phyloP scores from a whole-genome alignment of 2,888 invertebrate species.

The Mechanitis messenoides region DNA sequence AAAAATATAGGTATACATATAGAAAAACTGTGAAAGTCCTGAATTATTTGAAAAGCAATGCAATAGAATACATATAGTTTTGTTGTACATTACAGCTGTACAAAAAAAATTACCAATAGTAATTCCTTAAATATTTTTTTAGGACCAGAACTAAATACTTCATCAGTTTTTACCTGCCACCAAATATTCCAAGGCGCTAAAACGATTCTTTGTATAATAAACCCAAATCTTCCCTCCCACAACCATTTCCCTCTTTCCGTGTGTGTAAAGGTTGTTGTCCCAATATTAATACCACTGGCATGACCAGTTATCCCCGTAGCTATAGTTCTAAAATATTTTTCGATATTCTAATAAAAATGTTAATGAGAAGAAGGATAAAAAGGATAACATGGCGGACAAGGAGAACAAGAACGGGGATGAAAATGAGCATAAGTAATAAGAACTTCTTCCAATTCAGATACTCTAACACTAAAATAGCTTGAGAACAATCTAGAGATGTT shows the following conservation, averaged over 20 bases:
- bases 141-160: neutral
- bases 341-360: constrained; percentile 5
- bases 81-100: too few species aligned
- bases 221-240: constrained; percentile 47
- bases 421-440: too few species aligned
- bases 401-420: too few species aligned
- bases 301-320: constrained; percentile 25
- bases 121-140: neutral
- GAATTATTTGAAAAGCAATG: neutral
- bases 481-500: too few species aligned
- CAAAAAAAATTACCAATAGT: too few species aligned
- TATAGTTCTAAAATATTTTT: constrained; percentile 33
- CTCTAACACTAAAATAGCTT: too few species aligned
- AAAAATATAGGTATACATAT: neutral
- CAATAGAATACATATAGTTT: too few species aligned
- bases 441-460: too few species aligned
- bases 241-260: constrained; percentile 39
- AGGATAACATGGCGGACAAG: too few species aligned
- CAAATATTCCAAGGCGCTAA: constrained; percentile 47
- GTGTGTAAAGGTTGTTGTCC: constrained; percentile 20
- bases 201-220: constrained; percentile 40
- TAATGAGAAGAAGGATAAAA: too few species aligned
- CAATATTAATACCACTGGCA: constrained; percentile 23
- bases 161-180: constrained; percentile 31
- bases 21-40: neutral